Percentiles rank a stretch among this genome's conserved stretches.
phyloP scores from a whole-genome alignment of 2,113 vertebrate genomes.

The Myanophis thanlyinensis region DNA sequence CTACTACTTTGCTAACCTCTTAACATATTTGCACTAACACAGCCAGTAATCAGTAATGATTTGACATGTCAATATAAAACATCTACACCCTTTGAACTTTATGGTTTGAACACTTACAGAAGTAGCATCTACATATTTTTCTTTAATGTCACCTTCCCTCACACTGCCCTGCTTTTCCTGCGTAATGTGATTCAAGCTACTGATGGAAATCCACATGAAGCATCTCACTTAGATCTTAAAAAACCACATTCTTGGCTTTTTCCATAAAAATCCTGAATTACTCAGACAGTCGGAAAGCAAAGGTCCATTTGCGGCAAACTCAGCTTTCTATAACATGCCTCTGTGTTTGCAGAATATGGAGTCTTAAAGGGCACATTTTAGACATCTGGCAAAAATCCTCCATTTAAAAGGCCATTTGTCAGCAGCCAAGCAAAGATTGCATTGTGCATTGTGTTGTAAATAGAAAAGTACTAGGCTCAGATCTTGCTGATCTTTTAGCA shows the following conservation, averaged over 20 bases:
- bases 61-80: constrained; percentile 21
- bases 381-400: not conserved
- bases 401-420: not conserved
- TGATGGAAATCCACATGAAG: constrained; percentile 30
- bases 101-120: constrained; percentile 5
- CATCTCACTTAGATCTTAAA: not conserved
- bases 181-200: constrained; percentile 23
- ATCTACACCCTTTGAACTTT: constrained; percentile 8
- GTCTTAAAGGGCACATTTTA: not conserved
- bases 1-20: not conserved
- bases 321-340: not conserved
- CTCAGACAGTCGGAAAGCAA: not conserved
- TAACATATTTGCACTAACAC: constrained; percentile 5
- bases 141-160: constrained; percentile 5
- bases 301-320: not conserved
- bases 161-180: not conserved
- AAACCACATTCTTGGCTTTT: not conserved
- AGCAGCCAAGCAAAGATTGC: not conserved
- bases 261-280: not conserved
- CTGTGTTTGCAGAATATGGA: not conserved
- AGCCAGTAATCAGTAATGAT: not conserved
- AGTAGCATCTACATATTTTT: not conserved
- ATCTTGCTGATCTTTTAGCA: not conserved
- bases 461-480: rapidly evolving
- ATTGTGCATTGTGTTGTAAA: not conserved